Evolutionary conservation across 92 coral and sea anemone genomes (phyloP), one percentile per base, ranked within the genome.

Genomic region (Epizoanthus fatuus): DNA sequence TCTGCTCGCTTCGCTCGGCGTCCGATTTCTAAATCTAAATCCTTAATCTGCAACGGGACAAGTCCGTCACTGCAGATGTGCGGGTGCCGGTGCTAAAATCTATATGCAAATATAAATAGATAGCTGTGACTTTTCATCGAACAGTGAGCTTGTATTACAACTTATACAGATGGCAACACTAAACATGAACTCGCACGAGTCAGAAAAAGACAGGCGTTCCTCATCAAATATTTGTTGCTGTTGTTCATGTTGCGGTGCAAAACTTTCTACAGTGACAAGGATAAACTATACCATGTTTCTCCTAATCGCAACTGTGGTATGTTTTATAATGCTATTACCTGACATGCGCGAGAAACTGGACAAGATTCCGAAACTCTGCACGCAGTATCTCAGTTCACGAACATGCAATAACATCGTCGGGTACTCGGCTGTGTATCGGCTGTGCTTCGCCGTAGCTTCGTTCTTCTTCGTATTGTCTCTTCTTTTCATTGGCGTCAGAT

Each of bases 401-500:
- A 86, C 86, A 29, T 95, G 98, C 42, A 87, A 75, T 35, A 90
- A 73, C 53, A 59, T 95, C 6, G 77, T 86, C 37, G 98, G 98
- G n/a, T 90, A 91, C 73, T 71, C 88, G 10, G 98, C 95, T 3
- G 98, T 94, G 6, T 94, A 94, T 83, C 90, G 98, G 2, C 69
- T 87, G 10, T 94, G 91, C 86, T 87, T 94, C 69, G 91, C 93
- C 20, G 70, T 86, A 32, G 93, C 92, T 42, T 44, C 86, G 69
- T 91, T 94, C 76, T 93, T 80, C 79, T 81, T 95, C 22, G 45
- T 74, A 4, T 76, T 90, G 79, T 78, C 98, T 0, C 59, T 89
- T 71, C 13, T 85, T n/a, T 71, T 90, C 63, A 68, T 90, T 63
- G 94, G 94, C 2, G 94, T 93, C 20, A 68, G 77, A 52, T 80